phyloP scores from a whole-genome alignment of 2,888 invertebrate genomes.

The Lepidochrysops patricia region DNA sequence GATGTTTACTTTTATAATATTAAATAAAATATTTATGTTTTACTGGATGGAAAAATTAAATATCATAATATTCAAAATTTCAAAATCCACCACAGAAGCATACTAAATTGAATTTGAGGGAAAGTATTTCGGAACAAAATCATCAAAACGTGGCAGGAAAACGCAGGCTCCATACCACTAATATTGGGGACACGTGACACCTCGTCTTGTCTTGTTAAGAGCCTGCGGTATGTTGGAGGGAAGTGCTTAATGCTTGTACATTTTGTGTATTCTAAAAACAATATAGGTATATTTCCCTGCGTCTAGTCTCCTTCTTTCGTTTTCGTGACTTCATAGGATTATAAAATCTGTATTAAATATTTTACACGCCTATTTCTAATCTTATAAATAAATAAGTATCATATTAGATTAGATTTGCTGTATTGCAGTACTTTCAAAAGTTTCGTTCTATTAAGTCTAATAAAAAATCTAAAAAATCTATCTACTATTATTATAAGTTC shows the following conservation, averaged over 20 bases:
- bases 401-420: too few species aligned
- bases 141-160: constrained; percentile 9
- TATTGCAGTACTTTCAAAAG: too few species aligned
- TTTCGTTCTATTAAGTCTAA: too few species aligned
- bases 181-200: constrained; percentile 14
- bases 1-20: too few species aligned
- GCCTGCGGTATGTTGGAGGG: background rate
- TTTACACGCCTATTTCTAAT: too few species aligned
- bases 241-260: constrained; percentile 3
- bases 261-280: constrained; percentile 2
- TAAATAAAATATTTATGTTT: too few species aligned
- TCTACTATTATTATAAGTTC: too few species aligned
- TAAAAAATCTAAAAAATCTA: too few species aligned
- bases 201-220: constrained; percentile 12
- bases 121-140: background rate
- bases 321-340: background rate
- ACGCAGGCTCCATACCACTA: constrained; percentile 12
- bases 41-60: too few species aligned
- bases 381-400: too few species aligned
- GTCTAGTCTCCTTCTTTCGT: background rate
- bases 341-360: background rate
- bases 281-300: background rate
- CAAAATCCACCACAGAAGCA: background rate
- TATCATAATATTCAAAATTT: background rate
- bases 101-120: background rate